Conservation (phyloP, 2,888 invertebrate species). For the Pyrocoelia pectoralis region DNA sequence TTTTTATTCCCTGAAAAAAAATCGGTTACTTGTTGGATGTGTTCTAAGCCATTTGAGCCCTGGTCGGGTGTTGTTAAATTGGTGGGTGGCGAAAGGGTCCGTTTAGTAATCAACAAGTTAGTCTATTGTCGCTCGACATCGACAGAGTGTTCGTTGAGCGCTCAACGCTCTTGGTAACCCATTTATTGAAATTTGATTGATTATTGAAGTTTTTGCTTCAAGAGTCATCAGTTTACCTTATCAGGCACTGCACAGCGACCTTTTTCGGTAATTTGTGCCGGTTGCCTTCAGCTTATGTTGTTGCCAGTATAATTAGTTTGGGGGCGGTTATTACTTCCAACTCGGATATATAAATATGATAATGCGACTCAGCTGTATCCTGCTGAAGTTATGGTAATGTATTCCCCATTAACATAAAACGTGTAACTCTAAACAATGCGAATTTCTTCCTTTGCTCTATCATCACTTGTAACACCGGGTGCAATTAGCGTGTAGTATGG, state of each 20-base stretch:
- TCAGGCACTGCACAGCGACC: neutral
- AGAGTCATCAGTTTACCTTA: neutral
- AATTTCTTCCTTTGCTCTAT: conserved; percentile 25
- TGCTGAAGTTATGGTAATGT: conserved; percentile 47
- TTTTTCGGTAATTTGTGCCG: conserved; percentile 13
- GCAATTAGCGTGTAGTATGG: conserved; percentile 20
- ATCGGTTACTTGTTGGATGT: neutral
- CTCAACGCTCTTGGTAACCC: conserved; percentile 30
- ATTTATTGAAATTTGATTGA: conserved; percentile 37
- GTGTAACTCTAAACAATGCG: conserved; percentile 40
- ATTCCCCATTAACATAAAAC: conserved; percentile 48
- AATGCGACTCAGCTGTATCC: conserved; percentile 47
- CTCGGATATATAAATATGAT: conserved; percentile 42
- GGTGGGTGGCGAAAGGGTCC: conserved; percentile 32
- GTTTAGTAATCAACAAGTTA: conserved; percentile 47
- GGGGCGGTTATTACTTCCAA: conserved; percentile 31
- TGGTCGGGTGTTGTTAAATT: neutral
- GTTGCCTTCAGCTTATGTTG: conserved; percentile 22
- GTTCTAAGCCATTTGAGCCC: neutral
- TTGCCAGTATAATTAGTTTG: conserved; percentile 28
- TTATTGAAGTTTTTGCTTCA: conserved; percentile 23
- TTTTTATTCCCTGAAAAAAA: neutral
- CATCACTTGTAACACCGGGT: conserved; percentile 23
- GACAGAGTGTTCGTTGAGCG: conserved; percentile 38
- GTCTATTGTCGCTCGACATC: conserved; percentile 42